Conservation (phyloP, 2,888 invertebrate species). For the Sminthurides aquaticus region DNA sequence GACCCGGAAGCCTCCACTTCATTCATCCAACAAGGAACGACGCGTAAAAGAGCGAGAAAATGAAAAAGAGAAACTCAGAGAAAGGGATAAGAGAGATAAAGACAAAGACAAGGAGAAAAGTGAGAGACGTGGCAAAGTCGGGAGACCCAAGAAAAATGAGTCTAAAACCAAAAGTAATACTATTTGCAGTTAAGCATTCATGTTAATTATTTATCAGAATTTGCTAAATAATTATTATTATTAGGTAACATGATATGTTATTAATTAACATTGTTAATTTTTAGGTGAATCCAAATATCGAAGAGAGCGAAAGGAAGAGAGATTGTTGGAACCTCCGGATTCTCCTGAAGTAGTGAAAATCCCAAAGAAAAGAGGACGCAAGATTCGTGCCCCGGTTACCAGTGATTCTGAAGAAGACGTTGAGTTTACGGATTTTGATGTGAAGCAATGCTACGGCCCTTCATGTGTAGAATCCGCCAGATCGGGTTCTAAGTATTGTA, state of each 20-base stretch:
- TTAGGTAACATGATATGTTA: too few species aligned
- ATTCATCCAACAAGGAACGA: conserved; percentile 30
- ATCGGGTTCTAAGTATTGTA: conserved; percentile 83
- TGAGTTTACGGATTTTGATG: conserved; percentile 26
- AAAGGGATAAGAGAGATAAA: not conserved
- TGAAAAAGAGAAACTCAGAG: conserved; percentile 43
- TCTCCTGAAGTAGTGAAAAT: conserved; percentile 42
- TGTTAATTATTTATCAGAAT: not conserved
- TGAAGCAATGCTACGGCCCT: conserved; percentile 80
- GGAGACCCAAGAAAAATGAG: conserved; percentile 32
- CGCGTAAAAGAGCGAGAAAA: conserved; percentile 6
- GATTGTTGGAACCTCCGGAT: conserved; percentile 1
- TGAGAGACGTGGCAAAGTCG: conserved; percentile 38
- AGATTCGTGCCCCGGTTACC: conserved; percentile 5
- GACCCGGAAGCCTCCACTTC: conserved; percentile 43
- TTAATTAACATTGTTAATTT: conserved; percentile 26
- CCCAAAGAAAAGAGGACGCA: not conserved
- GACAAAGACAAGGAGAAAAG: conserved; percentile 15
- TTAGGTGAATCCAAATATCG: conserved; percentile 22
- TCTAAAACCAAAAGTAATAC: conserved; percentile 9
- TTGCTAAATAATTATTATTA: not conserved
- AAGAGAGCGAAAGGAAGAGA: conserved; percentile 12
- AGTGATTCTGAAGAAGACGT: conserved; percentile 36
- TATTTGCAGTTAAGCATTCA: too few species aligned
- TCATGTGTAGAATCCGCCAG: conserved; percentile 72